Conservation (phyloP, 92 coral and sea anemone genomes). For the Epizoanthus illoricatus region DNA sequence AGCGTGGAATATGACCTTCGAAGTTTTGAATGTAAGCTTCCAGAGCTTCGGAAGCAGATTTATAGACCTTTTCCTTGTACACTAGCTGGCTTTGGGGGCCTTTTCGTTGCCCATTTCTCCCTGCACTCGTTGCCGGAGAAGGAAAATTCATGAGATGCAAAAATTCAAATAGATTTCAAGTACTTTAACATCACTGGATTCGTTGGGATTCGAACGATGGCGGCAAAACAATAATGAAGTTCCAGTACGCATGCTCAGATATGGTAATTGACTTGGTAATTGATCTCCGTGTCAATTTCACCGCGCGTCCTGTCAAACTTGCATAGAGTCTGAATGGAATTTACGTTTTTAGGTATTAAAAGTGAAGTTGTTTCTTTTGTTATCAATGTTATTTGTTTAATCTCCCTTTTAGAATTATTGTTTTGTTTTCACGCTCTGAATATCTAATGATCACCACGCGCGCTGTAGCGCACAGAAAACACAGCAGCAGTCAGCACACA, state of each 20-base stretch:
- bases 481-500: neutral
- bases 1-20: conserved; percentile 62
- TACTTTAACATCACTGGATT: conserved; percentile 44
- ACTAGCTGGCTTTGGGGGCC: conserved; percentile 42
- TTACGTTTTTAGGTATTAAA: conserved; percentile 1
- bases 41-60: conserved; percentile 86
- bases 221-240: conserved; percentile 79
- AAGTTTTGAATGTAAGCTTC: conserved; percentile 90
- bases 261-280: neutral
- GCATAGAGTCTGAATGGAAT: conserved; percentile 32
- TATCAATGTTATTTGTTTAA: conserved; percentile 31
- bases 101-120: conserved; percentile 42
- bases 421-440: conserved; percentile 13
- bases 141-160: conserved; percentile 83
- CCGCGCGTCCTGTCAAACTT: conserved; percentile 68
- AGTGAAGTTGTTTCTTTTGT: conserved; percentile 20
- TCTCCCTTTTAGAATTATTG: conserved; percentile 2
- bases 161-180: conserved; percentile 62
- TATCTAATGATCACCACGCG: neutral
- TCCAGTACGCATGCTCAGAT: conserved; percentile 63
- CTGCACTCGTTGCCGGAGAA: conserved; percentile 51
- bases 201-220: conserved; percentile 90
- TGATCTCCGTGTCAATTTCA: conserved; percentile 40
- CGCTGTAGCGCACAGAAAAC: neutral
- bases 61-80: conserved; percentile 52